These are phyloP conservation scores for Thymallus thymallus DNA, from an alignment of 2,113 vertebrate species.

Conservation along the genomic window DNA sequence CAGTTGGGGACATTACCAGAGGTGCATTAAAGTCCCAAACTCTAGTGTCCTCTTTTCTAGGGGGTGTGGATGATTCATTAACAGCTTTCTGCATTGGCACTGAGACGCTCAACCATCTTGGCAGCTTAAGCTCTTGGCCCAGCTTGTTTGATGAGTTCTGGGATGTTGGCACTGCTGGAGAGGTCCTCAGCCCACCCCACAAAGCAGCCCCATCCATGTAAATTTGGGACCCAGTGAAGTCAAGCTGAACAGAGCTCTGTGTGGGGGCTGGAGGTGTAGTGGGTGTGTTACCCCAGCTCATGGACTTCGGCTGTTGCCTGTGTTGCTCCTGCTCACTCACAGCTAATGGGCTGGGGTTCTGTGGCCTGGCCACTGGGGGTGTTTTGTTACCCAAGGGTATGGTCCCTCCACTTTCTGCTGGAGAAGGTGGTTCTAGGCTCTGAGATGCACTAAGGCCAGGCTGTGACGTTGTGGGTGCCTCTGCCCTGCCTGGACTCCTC, in stretches of 20 bases:
- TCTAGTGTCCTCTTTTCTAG: conserved; percentile 52
- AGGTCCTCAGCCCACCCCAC: conserved; percentile 49
- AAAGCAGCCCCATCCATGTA: conserved; percentile 58
- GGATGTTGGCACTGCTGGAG: conserved; percentile 35
- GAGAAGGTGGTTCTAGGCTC: conserved; percentile 34
- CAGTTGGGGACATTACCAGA: conserved; percentile 45
- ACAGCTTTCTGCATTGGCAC: conserved; percentile 40
- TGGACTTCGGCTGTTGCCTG: conserved; percentile 34
- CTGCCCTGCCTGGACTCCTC: conserved; percentile 44
- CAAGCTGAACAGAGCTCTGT: conserved; percentile 44
- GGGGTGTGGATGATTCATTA: conserved; percentile 31
- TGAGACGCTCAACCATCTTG: conserved; percentile 36
- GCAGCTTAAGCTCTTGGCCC: conserved; percentile 50
- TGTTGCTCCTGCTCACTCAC: conserved; percentile 49
- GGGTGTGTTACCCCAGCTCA: conserved; percentile 46
- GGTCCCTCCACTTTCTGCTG: conserved; percentile 35
- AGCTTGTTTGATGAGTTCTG: conserved; percentile 50
- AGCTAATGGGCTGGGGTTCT: conserved; percentile 41
- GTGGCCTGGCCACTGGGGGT: conserved; percentile 20
- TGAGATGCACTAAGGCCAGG: conserved; percentile 35
- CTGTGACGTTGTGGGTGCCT: conserved; percentile 34
- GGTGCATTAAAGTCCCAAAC: conserved; percentile 53
- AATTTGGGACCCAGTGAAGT: conserved; percentile 35
- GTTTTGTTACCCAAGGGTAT: conserved; percentile 24
- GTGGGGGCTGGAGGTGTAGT: conserved; percentile 42